phyloP scores from a whole-genome alignment of 2,113 vertebrate species.

The Gopherus flavomarginatus region DNA sequence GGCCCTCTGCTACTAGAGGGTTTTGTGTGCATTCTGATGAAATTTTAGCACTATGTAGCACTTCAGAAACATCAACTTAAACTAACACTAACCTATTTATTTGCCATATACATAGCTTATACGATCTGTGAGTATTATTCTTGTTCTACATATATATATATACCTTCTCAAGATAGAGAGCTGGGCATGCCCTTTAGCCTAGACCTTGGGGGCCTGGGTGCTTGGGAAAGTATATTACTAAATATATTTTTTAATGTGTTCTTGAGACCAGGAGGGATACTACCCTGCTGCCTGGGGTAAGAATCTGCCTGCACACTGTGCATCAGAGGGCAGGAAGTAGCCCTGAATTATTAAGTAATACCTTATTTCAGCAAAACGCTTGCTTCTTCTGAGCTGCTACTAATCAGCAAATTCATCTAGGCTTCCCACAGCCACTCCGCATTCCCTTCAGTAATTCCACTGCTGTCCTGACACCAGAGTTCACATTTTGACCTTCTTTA shows the following conservation, averaged over 20 bases:
- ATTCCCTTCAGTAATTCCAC: not conserved
- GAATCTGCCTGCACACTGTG: not conserved
- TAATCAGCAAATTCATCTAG: not conserved
- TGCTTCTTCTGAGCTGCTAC: not conserved
- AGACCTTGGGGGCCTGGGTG: not conserved
- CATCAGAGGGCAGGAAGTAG: not conserved
- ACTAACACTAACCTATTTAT: not conserved
- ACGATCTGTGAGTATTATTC: not conserved
- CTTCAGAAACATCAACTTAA: not conserved
- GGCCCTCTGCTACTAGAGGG: not conserved
- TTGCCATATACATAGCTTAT: not conserved
- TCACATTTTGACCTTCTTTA: conserved; percentile 28
- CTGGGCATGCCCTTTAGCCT: rapidly evolving
- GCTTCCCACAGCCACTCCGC: rapidly evolving
- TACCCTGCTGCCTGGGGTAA: not conserved
- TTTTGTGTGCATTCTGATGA: not conserved
- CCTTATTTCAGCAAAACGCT: not conserved
- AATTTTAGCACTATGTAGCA: not conserved
- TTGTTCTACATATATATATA: not conserved
- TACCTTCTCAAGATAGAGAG: not conserved
- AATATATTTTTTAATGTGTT: not conserved
- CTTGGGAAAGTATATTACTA: not conserved
- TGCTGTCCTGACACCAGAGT: not conserved
- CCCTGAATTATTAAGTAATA: not conserved
- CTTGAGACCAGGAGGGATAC: not conserved